These are phyloP conservation scores for Ichneumon xanthorius DNA, from an alignment of 2,888 invertebrate species.

Conservation along the genomic window DNA sequence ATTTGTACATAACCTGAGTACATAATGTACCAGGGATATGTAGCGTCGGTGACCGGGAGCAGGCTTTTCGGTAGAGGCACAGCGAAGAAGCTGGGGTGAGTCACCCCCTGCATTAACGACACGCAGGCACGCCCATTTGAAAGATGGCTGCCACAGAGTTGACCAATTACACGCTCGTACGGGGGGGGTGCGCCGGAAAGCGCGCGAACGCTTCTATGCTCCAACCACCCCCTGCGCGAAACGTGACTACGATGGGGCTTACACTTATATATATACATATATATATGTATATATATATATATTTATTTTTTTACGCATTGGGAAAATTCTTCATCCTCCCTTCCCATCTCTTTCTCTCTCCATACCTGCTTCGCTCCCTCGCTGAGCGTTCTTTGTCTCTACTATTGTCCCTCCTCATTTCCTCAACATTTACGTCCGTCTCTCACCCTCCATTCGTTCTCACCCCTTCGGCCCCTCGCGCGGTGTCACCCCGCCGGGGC, in stretches of 20 bases:
- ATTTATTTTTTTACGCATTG: constrained; percentile 67
- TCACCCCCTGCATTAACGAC: constrained; percentile 79
- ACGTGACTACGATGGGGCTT: constrained; percentile 61
- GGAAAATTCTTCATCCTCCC: constrained; percentile 67
- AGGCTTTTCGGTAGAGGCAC: constrained; percentile 69
- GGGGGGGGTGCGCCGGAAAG: constrained; percentile 78
- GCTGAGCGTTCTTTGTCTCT: constrained; percentile 72
- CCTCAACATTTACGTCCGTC: constrained; percentile 8
- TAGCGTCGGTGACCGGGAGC: constrained; percentile 64
- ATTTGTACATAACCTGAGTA: constrained; percentile 36
- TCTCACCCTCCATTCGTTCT: background rate
- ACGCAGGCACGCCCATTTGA: constrained; percentile 79
- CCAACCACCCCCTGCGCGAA: constrained; percentile 63
- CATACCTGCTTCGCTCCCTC: constrained; percentile 52
- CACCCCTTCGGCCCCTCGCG: constrained; percentile 40
- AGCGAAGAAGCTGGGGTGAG: constrained; percentile 77
- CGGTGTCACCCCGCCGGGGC: constrained; percentile 55
- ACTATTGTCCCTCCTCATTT: constrained; percentile 67
- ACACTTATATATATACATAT: no score
- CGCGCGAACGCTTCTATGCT: constrained; percentile 72
- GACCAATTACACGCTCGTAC: constrained; percentile 79
- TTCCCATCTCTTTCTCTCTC: constrained; percentile 42
- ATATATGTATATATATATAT: constrained; percentile 34
- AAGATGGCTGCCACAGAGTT: constrained; percentile 80
- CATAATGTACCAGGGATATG: constrained; percentile 2